These are phyloP conservation scores for Pheosia tremula DNA, from an alignment of 2,888 invertebrate species.

Conservation along the genomic window DNA sequence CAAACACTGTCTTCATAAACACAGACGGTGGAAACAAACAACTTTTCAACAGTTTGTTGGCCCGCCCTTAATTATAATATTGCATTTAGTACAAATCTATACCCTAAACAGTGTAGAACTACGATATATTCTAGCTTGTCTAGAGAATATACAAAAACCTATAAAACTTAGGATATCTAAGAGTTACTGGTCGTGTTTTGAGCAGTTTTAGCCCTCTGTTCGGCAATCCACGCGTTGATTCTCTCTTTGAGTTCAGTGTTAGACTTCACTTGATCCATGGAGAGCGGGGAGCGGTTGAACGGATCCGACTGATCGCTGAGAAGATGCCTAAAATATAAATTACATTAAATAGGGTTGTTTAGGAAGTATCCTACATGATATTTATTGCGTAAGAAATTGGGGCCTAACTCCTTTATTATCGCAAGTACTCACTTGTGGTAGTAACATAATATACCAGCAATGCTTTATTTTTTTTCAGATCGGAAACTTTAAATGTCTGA, in stretches of 20 bases:
- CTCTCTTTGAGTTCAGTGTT: constrained; percentile 90
- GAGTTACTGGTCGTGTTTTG: constrained; percentile 47
- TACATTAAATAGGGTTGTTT: not conserved
- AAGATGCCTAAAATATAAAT: constrained; percentile 86
- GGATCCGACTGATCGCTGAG: constrained; percentile 98
- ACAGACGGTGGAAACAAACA: constrained; percentile 16
- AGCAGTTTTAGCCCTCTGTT: constrained; percentile 78
- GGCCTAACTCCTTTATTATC: too few species aligned
- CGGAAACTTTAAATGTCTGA: too few species aligned
- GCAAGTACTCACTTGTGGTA: too few species aligned
- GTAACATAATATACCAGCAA: too few species aligned
- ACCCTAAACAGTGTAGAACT: constrained; percentile 23
- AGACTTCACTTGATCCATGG: constrained; percentile 96
- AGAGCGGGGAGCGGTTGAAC: constrained; percentile 96
- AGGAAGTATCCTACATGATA: too few species aligned
- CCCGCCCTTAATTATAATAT: constrained; percentile 20
- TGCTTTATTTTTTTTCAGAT: too few species aligned
- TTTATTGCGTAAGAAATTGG: too few species aligned
- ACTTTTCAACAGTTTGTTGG: not conserved
- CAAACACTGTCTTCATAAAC: constrained; percentile 27
- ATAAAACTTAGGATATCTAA: constrained; percentile 30
- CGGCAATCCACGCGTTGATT: constrained; percentile 92
- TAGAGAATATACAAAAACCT: constrained; percentile 35
- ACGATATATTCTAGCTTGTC: constrained; percentile 29
- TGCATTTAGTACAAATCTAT: constrained; percentile 36